A percentile compares a stretch with the other conserved stretches of the same genome.
phyloP scores from a whole-genome alignment of 2,113 vertebrate species.

The Sus scrofa region T2T-Sscrofa CM000812.6:57753501-57754000 shows the following conservation, averaged over 20 bases:
- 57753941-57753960: neutral
- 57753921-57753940: neutral
- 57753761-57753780: neutral
- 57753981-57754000: neutral
- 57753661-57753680: neutral
- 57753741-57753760: neutral
- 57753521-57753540: too few relatives aligned
- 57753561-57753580: too few relatives aligned
- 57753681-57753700: constrained; percentile 22
- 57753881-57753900: neutral
- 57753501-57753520: too few relatives aligned
- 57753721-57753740: neutral
- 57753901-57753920: neutral
- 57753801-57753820: neutral
- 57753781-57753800: neutral
- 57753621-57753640: neutral
- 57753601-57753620: neutral
- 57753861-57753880: neutral
- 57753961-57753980: neutral
- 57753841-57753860: neutral
- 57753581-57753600: too few relatives aligned
- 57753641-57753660: neutral
- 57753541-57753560: too few relatives aligned
- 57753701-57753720: neutral
- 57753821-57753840: neutral